These are phyloP conservation scores for Octodon degus DNA, from an alignment of 2,113 vertebrate species.

Conservation along the genomic window DNA sequence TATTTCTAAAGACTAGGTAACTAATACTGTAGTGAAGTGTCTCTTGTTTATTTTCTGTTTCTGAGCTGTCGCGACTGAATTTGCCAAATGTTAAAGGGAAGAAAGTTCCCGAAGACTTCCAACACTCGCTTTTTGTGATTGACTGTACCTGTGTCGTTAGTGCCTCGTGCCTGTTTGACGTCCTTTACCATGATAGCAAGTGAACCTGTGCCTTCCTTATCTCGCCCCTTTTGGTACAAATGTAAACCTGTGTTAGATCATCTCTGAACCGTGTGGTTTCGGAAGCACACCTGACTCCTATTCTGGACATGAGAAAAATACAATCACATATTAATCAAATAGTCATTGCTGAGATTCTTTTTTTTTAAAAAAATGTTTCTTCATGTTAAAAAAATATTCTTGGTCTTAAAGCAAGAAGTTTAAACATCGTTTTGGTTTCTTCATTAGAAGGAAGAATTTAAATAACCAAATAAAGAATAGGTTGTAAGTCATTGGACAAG, in stretches of 20 bases:
- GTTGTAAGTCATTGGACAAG: conserved; percentile 53
- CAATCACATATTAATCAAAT: conserved; percentile 75
- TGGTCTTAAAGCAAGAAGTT: conserved; percentile 50
- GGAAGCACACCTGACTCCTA: conserved; percentile 65
- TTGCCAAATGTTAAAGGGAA: conserved; percentile 79
- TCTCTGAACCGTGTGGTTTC: conserved; percentile 71
- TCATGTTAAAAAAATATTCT: conserved; percentile 56
- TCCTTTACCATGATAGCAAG: conserved; percentile 75
- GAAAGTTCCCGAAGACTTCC: conserved; percentile 68
- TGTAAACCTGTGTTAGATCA: conserved; percentile 76
- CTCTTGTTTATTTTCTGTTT: conserved; percentile 80
- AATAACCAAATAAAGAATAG: conserved; percentile 53
- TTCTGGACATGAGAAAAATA: conserved; percentile 79
- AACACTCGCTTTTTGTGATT: conserved; percentile 73
- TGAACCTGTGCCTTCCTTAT: conserved; percentile 85
- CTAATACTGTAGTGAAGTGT: conserved; percentile 67
- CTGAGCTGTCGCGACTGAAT: conserved; percentile 76
- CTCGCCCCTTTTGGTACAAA: conserved; percentile 76
- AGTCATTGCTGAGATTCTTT: conserved; percentile 67
- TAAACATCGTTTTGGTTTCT: conserved; percentile 68
- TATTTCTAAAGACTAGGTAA: conserved; percentile 68
- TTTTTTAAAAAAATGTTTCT: conserved; percentile 65
- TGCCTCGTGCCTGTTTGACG: conserved; percentile 78
- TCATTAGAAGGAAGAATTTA: conserved; percentile 54
- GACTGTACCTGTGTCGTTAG: conserved; percentile 77